phyloP scores from a whole-genome alignment of 1,140 invertebrate genomes.

The Stegodyphus dumicola region DNA sequence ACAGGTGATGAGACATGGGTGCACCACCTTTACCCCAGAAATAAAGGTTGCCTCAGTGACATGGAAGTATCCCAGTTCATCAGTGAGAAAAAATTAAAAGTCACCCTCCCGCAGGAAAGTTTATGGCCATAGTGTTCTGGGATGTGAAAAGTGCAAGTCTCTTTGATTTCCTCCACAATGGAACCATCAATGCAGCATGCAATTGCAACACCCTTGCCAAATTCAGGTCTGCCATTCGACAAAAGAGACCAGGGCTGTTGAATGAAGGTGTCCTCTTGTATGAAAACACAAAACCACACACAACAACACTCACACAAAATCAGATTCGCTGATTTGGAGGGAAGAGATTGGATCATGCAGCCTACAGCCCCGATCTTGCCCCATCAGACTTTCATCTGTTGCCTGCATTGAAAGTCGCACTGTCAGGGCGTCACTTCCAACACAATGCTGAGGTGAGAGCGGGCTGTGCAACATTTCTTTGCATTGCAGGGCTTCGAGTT shows the following conservation, averaged over 20 bases:
- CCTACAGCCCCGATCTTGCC: neutral
- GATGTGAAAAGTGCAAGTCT: neutral
- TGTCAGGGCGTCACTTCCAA: neutral
- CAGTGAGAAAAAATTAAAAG: neutral
- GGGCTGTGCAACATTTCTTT: neutral
- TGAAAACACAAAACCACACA: neutral
- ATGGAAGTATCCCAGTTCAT: neutral
- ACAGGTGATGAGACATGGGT: constrained; percentile 12
- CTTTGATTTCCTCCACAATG: neutral
- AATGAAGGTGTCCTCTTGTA: no score
- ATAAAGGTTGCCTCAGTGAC: neutral
- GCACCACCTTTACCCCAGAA: constrained; percentile 14
- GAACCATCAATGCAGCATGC: neutral
- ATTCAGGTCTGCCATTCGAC: neutral
- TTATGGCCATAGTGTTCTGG: neutral
- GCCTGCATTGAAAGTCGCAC: neutral
- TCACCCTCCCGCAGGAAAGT: neutral
- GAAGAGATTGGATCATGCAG: neutral
- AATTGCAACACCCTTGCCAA: neutral
- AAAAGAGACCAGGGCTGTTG: neutral
- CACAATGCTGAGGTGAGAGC: neutral
- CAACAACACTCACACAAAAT: neutral
- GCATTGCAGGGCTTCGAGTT: neutral
- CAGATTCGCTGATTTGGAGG: neutral
- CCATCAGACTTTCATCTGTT: neutral